These are phyloP conservation scores for Astyanax mexicanus DNA, from an alignment of 2,797 vertebrate genomes.

Conservation along the genomic window DNA sequence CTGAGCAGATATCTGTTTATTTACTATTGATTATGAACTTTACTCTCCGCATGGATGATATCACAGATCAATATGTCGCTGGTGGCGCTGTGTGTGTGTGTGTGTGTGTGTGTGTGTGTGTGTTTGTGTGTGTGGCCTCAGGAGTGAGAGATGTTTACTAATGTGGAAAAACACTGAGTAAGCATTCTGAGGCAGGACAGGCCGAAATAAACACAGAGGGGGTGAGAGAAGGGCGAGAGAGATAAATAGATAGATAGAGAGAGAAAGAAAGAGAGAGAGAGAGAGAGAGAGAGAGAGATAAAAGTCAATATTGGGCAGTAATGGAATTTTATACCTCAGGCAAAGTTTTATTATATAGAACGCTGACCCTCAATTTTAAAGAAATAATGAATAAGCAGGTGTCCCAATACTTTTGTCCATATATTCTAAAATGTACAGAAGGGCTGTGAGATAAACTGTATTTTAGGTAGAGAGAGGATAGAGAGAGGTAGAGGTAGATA, in stretches of 20 bases:
- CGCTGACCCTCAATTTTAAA: too few relatives aligned
- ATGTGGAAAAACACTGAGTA: background rate
- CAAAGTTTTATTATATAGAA: too few relatives aligned
- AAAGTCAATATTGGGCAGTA: too few relatives aligned
- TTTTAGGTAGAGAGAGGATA: too few relatives aligned
- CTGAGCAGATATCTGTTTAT: constrained; percentile 1
- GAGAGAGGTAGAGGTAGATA: too few relatives aligned
- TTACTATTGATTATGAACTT: constrained; percentile 16
- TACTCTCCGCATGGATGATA: background rate
- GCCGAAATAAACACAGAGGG: background rate
- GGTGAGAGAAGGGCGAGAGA: background rate
- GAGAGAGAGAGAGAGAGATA: background rate
- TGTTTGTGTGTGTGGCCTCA: too few relatives aligned
- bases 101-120: too few relatives aligned
- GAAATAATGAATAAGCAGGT: too few relatives aligned
- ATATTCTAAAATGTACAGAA: too few relatives aligned
- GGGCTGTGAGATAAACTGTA: too few relatives aligned
- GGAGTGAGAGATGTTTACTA: background rate
- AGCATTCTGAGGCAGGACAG: background rate
- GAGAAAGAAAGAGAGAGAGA: background rate
- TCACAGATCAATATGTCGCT: background rate
- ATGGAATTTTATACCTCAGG: too few relatives aligned
- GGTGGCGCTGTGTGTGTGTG: background rate
- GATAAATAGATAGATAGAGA: background rate
- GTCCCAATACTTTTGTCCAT: too few relatives aligned